Base-by-base conservation (phyloP, 2,797 vertebrate species). In the Lagodon rhomboides region DNA sequence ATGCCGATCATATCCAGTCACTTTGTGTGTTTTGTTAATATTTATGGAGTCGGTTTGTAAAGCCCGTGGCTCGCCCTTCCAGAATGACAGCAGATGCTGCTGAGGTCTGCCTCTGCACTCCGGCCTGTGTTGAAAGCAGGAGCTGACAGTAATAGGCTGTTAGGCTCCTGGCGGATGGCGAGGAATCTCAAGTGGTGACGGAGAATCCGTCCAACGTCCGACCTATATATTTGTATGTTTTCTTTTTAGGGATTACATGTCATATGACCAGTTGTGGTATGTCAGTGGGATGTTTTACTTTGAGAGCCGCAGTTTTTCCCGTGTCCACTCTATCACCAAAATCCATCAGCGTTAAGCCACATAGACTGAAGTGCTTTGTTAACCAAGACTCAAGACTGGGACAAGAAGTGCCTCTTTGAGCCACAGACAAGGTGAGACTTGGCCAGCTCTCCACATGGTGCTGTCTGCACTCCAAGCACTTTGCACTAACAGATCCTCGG, bases 291-390 rank as follows among this genome's bases (percentile, higher is more conserved):
- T 71, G 25, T 64, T 85, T 77, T 55, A 51, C 16, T 75, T n/a
- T 0, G 54, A 77, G n/a, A 41, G 60, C 41, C 17, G 47, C 10
- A 73, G 68, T 47, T 46, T 68, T 67, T 82, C 27, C 47, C 49
- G 11, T 56, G 44, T 73, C 56, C 5, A 0, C 17, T 83, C 83
- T 70, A 20, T 89, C 75, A 71, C 34, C 66, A 16, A 58, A 75
- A 74, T 85, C 85, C 70, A 75, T 90, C 85, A 84, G 58, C n/a
- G 46, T 56, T 84, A 67, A 81, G 72, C 75, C 74, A 77, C 77
- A 58, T 27, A 77, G 46, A 75, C 59, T 49, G 50, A 30, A 30
- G 68, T 74, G 76, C 69, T 90, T 89, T 87, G 85, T 87, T 75
- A 77, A 55, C 61, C 55, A 25, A 68, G 73, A 77, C 69, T 71